Conservation (phyloP, 2,797 vertebrate genomes). For the Phataginus tricuspis region DNA sequence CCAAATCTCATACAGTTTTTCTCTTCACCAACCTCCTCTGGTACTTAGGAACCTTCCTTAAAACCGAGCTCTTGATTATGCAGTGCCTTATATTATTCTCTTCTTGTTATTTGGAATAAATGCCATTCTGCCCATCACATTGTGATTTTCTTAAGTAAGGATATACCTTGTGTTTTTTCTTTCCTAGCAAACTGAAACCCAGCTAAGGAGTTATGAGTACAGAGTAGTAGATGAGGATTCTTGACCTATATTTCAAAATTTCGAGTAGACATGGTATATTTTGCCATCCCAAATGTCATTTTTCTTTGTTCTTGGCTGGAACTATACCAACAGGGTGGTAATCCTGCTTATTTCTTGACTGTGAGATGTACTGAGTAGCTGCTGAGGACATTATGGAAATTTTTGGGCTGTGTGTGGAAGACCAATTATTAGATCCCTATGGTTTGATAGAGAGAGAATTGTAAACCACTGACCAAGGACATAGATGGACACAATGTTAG, state of each 20-base stretch:
- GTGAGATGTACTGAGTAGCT: not conserved
- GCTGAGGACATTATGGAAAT: not conserved
- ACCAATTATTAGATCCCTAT: not conserved
- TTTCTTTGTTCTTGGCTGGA: constrained; percentile 25
- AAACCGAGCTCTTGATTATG: not conserved
- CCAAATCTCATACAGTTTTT: constrained; percentile 8
- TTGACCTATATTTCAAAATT: constrained; percentile 48
- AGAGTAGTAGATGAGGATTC: not conserved
- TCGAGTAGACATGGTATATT: not conserved
- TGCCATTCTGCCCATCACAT: not conserved
- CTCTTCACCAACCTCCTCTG: not conserved
- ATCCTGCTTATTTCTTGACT: not conserved
- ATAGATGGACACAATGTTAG: not conserved
- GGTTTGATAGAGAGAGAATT: not conserved
- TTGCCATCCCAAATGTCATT: not conserved
- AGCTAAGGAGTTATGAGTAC: not conserved
- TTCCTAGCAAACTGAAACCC: not conserved
- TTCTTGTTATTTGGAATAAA: constrained; percentile 3
- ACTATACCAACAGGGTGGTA: not conserved
- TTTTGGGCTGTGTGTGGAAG: not conserved
- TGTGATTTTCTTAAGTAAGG: not conserved
- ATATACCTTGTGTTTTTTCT: not conserved
- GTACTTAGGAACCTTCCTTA: not conserved
- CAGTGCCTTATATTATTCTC: not conserved
- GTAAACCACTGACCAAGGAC: not conserved